Percentiles rank a stretch among this genome's conserved stretches.
These are phyloP conservation scores for Agrilus planipennis DNA, from an alignment of 1,140 invertebrate genomes.

Conservation along the genomic window DNA sequence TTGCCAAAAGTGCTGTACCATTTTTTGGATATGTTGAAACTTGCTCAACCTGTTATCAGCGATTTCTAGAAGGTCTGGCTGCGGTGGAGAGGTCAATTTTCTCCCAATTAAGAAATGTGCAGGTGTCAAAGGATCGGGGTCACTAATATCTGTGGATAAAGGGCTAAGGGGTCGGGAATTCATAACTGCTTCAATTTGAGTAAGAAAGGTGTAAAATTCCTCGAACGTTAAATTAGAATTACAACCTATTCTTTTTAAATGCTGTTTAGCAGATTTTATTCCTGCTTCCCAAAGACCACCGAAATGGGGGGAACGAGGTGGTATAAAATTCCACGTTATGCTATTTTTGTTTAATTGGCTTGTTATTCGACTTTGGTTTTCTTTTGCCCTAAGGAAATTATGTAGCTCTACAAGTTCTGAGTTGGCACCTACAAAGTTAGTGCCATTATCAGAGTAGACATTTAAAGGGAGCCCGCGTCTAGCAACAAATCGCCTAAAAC, in stretches of 20 bases:
- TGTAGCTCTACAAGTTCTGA: neutral
- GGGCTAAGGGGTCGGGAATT: constrained; percentile 1
- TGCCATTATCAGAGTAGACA: neutral
- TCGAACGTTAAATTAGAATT: neutral
- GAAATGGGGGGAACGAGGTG: neutral
- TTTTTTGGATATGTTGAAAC: neutral
- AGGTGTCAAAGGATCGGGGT: neutral
- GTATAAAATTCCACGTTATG: constrained; percentile 1
- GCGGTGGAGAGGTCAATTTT: neutral
- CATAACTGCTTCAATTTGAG: constrained; percentile 1
- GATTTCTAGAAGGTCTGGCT: neutral
- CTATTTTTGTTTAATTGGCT: neutral
- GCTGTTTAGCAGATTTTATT: neutral
- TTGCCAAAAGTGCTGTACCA: neutral
- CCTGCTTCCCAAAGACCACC: constrained; percentile 1
- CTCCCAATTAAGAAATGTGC: neutral
- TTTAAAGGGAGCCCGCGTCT: neutral
- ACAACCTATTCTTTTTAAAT: neutral
- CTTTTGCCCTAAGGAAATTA: neutral
- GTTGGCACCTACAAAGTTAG: neutral
- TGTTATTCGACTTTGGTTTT: neutral
- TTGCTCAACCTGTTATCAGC: neutral
- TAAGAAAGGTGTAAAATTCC: neutral
- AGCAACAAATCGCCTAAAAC: neutral
- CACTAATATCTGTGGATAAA: neutral